Evolutionary conservation across 2,888 invertebrate genomes (phyloP).

Genomic region (Lithophane socia): DNA sequence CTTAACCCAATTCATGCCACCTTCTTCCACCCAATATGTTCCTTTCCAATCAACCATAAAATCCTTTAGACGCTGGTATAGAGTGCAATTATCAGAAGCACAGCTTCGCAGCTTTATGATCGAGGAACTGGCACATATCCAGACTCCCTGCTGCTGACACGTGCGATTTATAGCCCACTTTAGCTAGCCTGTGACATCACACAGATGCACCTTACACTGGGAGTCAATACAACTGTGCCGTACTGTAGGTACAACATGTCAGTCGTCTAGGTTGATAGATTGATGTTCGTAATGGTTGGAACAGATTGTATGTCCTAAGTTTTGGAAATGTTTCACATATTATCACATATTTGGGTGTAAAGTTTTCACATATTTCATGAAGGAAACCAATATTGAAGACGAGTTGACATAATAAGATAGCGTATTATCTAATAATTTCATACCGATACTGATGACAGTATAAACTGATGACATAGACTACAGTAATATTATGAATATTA

Average conservation of each 20-base stretch:
- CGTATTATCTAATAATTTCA: neutral
- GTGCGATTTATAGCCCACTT: conserved; percentile 63
- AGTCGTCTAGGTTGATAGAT: conserved; percentile 17
- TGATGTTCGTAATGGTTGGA: conserved; percentile 4
- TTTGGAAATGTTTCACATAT: neutral
- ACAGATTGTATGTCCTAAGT: conserved; percentile 1
- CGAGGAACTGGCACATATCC: conserved; percentile 56
- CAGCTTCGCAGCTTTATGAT: conserved; percentile 34
- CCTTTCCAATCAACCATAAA: conserved; percentile 42
- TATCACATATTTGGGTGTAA: neutral
- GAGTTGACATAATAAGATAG: neutral
- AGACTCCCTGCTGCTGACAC: conserved; percentile 54
- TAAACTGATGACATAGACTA: neutral
- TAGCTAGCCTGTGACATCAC: conserved; percentile 37
- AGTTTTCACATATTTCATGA: conserved; percentile 7
- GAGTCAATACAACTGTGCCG: conserved; percentile 8
- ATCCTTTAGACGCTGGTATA: conserved; percentile 48
- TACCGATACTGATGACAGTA: neutral
- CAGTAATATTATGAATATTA: neutral
- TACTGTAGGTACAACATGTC: neutral
- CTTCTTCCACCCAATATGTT: conserved; percentile 20
- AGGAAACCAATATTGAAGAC: neutral
- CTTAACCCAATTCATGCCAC: neutral
- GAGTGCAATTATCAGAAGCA: conserved; percentile 49
- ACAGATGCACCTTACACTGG: conserved; percentile 3